Evolutionary conservation across 2,113 vertebrate species (phyloP), one percentile per base, ranked within the genome.

Genomic region (Syrmaticus mikado): DNA sequence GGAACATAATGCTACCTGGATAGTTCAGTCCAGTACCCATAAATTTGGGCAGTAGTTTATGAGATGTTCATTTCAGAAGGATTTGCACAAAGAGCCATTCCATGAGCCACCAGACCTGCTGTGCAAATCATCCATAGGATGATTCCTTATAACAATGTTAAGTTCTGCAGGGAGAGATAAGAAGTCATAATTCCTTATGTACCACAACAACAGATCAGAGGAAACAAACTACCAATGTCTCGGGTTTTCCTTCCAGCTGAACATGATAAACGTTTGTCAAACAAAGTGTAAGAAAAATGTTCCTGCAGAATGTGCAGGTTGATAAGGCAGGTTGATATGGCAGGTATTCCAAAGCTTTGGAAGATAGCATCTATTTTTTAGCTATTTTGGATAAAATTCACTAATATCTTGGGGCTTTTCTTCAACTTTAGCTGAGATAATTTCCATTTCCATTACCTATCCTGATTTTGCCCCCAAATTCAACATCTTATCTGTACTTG

Each of bases 401-500:
- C n/a, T 41, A 8, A 17, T 22, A 4, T 87, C 27, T 62, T 74
- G 55, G 10, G 45, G 28, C 48, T 92, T 87, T 91, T 6, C 32
- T 89, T 92, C 48, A 6, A 8, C 28, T 66, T 52, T 55, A 10
- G 8, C 34, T 70, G 34, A 80, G 28, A 52, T 40, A 38, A 94
- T 89, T 94, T 92, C 14, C 19, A 15, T 89, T 91, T 28, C 14
- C 19, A 18, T 64, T 73, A 58, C 15, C 62, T 48, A 13, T 73
- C 19, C 50, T 36, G 34, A 32, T 83, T 94, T 91, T 83, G 41
- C 60, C 41, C 67, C 27, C 27, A 55, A 34, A 89, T 80, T 90
- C 62, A 45, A 60, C 55, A 74, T 73, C 18, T 91, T 94, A 73
- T 80, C 77, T 92, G 21, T 75, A 83, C n/a, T 71, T 73, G 85